A percentile compares a stretch with the other conserved stretches of the same genome.
These are phyloP conservation scores for Elgaria multicarinata DNA, from an alignment of 2,113 vertebrate species.

Conservation along the genomic window DNA sequence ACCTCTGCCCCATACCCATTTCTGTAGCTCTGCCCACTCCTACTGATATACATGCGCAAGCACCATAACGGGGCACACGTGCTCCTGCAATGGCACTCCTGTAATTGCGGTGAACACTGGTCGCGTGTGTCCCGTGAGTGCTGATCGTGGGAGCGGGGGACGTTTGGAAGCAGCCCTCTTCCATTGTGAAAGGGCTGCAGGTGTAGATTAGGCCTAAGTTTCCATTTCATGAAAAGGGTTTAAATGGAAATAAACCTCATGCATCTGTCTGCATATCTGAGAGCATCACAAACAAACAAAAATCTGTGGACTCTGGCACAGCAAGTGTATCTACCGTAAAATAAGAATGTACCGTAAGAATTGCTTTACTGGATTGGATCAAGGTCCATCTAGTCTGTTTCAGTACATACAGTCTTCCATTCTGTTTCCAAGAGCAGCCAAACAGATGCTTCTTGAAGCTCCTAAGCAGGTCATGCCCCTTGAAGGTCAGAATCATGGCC, in stretches of 20 bases:
- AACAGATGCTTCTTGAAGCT: background rate
- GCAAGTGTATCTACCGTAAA: background rate
- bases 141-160: no score
- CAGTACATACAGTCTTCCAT: no score
- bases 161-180: no score
- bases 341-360: background rate
- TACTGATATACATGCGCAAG: no score
- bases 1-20: no score
- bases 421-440: background rate
- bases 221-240: background rate
- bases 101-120: no score
- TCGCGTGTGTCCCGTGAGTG: no score
- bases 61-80: no score
- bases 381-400: no score
- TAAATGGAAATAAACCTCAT: background rate
- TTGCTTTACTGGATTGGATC: background rate
- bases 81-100: no score
- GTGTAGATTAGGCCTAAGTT: background rate
- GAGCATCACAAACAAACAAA: background rate
- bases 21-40: no score
- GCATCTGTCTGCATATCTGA: background rate
- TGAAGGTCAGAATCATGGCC: background rate
- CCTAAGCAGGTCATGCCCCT: background rate
- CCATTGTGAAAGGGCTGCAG: no score
- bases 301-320: background rate